phyloP scores from a whole-genome alignment of 1,140 invertebrate species.

The Hylaeus anthracinus region DNA sequence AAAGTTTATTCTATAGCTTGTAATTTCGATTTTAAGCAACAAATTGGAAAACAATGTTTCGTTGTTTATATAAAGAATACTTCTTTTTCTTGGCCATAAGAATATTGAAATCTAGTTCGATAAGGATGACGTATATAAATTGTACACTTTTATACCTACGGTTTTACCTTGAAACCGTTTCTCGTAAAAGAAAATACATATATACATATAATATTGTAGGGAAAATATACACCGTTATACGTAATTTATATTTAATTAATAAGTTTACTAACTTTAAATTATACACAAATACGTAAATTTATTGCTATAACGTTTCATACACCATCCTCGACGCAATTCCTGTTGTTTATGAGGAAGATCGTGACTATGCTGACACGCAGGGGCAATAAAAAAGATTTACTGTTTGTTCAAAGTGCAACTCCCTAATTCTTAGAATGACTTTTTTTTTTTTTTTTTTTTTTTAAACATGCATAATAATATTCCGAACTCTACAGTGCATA shows the following conservation, averaged over 20 bases:
- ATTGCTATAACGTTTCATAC: constrained; percentile 69
- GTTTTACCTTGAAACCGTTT: background rate
- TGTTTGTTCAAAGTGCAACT: constrained; percentile 21
- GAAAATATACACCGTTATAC: constrained; percentile 54
- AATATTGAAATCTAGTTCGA: constrained; percentile 18
- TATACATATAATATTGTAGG: constrained; percentile 32
- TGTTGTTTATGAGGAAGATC: constrained; percentile 61
- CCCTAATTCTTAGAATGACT: constrained; percentile 13
- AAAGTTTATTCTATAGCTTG: constrained; percentile 13
- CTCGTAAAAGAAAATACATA: constrained; percentile 14
- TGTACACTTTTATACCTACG: background rate
- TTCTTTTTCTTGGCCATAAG: background rate
- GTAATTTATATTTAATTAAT: constrained; percentile 64
- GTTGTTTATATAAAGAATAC: constrained; percentile 3
- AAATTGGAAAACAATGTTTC: constrained; percentile 10
- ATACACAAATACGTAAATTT: constrained; percentile 70
- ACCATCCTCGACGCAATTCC: constrained; percentile 64
- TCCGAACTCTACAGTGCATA: constrained; percentile 7
- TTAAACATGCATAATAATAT: constrained; percentile 37
- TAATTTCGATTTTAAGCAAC: background rate
- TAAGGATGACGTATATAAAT: background rate
- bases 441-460: background rate
- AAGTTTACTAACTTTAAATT: constrained; percentile 68
- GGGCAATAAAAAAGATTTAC: constrained; percentile 51
- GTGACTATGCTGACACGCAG: constrained; percentile 59